Conservation (phyloP, 92 coral and sea anemone species). For the Epizoanthus scotinus region DNA sequence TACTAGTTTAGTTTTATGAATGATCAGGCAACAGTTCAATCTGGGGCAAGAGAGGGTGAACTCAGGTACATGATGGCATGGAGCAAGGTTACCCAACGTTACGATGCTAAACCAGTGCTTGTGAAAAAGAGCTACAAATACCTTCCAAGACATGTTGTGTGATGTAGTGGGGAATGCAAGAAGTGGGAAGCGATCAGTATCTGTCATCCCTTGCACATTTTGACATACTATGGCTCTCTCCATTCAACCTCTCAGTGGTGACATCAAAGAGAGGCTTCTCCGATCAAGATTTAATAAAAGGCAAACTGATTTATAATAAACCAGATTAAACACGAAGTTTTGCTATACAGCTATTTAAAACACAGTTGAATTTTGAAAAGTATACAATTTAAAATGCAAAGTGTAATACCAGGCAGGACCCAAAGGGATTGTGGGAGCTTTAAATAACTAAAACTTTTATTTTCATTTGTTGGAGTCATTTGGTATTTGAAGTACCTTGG, state of each 20-base stretch:
- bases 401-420: no score
- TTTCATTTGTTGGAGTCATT: no score
- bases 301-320: no score
- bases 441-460: no score
- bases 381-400: no score
- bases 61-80: constrained; percentile 38
- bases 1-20: neutral
- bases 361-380: no score
- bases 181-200: neutral
- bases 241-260: neutral
- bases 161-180: neutral
- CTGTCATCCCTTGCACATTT: neutral
- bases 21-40: constrained; percentile 10
- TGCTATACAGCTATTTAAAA: no score
- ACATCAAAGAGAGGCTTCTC: constrained; percentile 4
- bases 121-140: constrained; percentile 28
- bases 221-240: neutral
- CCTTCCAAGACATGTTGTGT: constrained; percentile 15
- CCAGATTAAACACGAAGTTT: no score
- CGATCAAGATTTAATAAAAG: neutral
- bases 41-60: constrained; percentile 26
- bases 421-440: no score
- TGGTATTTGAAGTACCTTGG: no score
- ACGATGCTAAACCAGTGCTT: constrained; percentile 44
- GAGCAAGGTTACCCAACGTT: constrained; percentile 39